A percentile compares a stretch with the other conserved stretches of the same genome.
phyloP scores from a whole-genome alignment of 1,140 invertebrate species.

The Lutraria rhynchaena region DNA sequence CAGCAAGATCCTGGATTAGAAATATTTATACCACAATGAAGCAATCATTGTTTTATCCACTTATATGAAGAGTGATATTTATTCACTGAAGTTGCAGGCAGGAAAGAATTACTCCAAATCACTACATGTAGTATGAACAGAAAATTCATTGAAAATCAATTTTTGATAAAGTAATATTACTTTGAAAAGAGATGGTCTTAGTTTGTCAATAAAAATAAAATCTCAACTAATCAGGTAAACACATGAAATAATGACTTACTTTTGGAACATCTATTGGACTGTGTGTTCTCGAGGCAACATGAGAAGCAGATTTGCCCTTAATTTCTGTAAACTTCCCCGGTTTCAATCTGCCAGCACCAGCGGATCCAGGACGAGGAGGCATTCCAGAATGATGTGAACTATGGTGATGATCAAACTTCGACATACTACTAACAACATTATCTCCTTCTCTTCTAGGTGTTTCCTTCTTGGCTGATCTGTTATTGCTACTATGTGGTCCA shows the following conservation, averaged over 20 bases:
- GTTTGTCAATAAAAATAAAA: too few species aligned
- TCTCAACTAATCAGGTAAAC: too few species aligned
- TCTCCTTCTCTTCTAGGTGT: constrained; percentile 46
- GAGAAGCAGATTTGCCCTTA: constrained; percentile 41
- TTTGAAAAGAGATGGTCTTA: too few species aligned
- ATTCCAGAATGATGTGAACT: constrained; percentile 27
- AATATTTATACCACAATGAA: too few species aligned
- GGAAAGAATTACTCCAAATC: too few species aligned
- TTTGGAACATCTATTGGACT: constrained; percentile 55
- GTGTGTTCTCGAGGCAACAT: constrained; percentile 4
- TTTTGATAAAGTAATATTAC: too few species aligned
- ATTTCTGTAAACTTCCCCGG: constrained; percentile 70
- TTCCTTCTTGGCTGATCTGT: constrained; percentile 38
- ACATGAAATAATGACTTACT: too few species aligned
- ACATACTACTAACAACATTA: constrained; percentile 27
- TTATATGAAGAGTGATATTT: too few species aligned
- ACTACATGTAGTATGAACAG: too few species aligned
- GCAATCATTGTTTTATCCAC: too few species aligned
- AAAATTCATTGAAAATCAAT: too few species aligned
- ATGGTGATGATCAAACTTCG: constrained; percentile 43
- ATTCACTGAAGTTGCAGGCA: too few species aligned
- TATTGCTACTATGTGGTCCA: constrained; percentile 51
- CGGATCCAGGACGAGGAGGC: constrained; percentile 49
- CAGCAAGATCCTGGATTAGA: constrained; percentile 41
- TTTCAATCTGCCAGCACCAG: constrained; percentile 53